phyloP scores from a whole-genome alignment of 2,113 vertebrate species.

The Eretmochelys imbricata region DNA sequence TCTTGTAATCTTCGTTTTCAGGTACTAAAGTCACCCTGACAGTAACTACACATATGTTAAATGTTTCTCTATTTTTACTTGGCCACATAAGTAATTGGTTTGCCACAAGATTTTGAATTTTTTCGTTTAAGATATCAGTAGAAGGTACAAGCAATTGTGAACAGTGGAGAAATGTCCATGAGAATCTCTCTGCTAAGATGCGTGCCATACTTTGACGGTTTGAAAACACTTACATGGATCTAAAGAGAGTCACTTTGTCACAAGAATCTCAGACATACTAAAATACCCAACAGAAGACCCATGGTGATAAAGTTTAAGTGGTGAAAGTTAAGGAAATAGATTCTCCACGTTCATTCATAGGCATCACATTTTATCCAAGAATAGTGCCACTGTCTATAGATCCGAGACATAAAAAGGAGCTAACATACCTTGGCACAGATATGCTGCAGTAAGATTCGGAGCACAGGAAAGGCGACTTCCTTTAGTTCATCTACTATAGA shows the following conservation, averaged over 20 bases:
- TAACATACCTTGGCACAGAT: constrained; percentile 90
- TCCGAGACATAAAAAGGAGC: not conserved
- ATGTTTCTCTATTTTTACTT: not conserved
- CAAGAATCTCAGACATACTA: not conserved
- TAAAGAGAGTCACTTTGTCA: not conserved
- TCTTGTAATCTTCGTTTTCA: not conserved
- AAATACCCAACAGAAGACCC: not conserved
- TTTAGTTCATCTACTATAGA: constrained; percentile 86
- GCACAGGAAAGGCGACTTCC: constrained; percentile 79
- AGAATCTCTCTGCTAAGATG: not conserved
- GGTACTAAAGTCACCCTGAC: not conserved
- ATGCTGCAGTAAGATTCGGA: constrained; percentile 90
- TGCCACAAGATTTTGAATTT: not conserved
- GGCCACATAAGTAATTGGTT: not conserved
- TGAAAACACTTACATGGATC: not conserved
- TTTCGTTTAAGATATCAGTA: not conserved
- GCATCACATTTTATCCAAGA: rapidly evolving
- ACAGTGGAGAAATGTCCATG: not conserved
- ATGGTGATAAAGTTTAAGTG: not conserved
- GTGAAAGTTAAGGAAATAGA: not conserved
- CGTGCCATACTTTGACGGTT: not conserved
- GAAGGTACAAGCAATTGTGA: not conserved
- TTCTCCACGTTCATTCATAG: not conserved
- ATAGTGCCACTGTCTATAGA: rapidly evolving
- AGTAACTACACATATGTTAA: not conserved